Evolutionary conservation across 1,140 invertebrate genomes (phyloP).

Genomic region (Nasonia giraulti): DNA sequence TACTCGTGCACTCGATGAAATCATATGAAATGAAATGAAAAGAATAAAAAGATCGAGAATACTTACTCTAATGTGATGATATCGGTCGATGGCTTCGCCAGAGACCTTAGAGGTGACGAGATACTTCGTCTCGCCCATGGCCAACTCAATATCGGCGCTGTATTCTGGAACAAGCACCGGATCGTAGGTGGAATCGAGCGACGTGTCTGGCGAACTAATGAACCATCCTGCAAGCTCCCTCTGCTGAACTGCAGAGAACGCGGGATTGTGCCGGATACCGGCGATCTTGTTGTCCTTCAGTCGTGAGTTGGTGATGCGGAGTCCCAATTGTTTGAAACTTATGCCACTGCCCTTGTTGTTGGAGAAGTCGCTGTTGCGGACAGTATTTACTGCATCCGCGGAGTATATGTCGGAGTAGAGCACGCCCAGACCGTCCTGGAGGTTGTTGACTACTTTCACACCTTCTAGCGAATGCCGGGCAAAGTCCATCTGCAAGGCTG

Average conservation of each 20-base stretch:
- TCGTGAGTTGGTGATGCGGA: slow-evolving; percentile 83
- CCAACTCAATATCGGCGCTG: slow-evolving; percentile 78
- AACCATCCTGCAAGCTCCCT: slow-evolving; percentile 96
- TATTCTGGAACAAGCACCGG: slow-evolving; percentile 81
- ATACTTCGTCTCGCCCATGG: slow-evolving; percentile 85
- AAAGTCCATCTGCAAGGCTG: slow-evolving; percentile 97
- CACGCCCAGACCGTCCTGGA: slow-evolving; percentile 91
- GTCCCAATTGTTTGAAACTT: slow-evolving; percentile 89
- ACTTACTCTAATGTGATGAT: slow-evolving; percentile 68
- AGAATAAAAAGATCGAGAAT: neutral
- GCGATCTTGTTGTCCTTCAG: slow-evolving; percentile 91
- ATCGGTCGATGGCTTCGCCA: slow-evolving; percentile 77
- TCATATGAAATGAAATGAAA: neutral
- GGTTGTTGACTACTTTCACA: slow-evolving; percentile 86
- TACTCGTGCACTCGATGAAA: neutral
- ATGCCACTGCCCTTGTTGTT: slow-evolving; percentile 92
- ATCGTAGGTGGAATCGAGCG: slow-evolving; percentile 80
- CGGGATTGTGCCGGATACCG: slow-evolving; percentile 95
- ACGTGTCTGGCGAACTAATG: slow-evolving; percentile 78
- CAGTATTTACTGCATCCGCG: slow-evolving; percentile 88
- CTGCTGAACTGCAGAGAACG: slow-evolving; percentile 87
- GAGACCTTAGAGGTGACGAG: slow-evolving; percentile 81
- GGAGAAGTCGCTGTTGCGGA: slow-evolving; percentile 91
- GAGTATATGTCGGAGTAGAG: slow-evolving; percentile 92
- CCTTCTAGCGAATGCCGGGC: slow-evolving; percentile 93